Conservation (phyloP, 2,113 vertebrate species). For the Cyprinodon variegatus region DNA sequence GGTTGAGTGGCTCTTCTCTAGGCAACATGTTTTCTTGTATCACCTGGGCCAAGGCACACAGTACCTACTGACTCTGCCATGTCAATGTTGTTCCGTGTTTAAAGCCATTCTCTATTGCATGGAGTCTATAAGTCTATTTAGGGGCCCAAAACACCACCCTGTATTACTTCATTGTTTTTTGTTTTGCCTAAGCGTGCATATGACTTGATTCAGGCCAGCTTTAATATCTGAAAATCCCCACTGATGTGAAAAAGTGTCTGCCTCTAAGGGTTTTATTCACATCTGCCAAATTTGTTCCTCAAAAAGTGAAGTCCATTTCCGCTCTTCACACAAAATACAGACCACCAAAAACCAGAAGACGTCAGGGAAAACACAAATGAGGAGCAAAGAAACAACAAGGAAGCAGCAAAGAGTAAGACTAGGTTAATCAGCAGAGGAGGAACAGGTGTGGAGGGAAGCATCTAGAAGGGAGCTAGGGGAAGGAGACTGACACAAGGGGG, state of each 20-base stretch:
- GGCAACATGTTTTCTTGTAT: conserved; percentile 48
- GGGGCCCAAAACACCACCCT: conserved; percentile 7
- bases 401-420: too few relatives aligned
- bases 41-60: conserved; percentile 20
- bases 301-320: too few relatives aligned
- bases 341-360: too few relatives aligned
- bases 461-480: too few relatives aligned
- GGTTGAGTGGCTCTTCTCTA: conserved; percentile 42
- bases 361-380: too few relatives aligned
- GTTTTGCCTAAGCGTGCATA: conserved; percentile 18
- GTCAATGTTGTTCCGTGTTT: conserved; percentile 53
- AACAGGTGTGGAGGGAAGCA: too few relatives aligned
- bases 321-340: too few relatives aligned
- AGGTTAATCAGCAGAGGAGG: too few relatives aligned
- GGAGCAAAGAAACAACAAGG: too few relatives aligned
- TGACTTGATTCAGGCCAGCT: conserved; percentile 27
- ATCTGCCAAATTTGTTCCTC: too few relatives aligned
- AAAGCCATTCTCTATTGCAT: conserved; percentile 46
- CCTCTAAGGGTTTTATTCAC: background rate
- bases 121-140: conserved; percentile 47
- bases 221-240: conserved; percentile 10
- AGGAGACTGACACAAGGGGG: too few relatives aligned
- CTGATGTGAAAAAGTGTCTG: background rate
- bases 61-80: conserved; percentile 55
- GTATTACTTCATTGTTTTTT: conserved; percentile 14